Evolutionary conservation across 92 coral and sea anemone genomes (phyloP).

Genomic region (Montipora capitata): DNA sequence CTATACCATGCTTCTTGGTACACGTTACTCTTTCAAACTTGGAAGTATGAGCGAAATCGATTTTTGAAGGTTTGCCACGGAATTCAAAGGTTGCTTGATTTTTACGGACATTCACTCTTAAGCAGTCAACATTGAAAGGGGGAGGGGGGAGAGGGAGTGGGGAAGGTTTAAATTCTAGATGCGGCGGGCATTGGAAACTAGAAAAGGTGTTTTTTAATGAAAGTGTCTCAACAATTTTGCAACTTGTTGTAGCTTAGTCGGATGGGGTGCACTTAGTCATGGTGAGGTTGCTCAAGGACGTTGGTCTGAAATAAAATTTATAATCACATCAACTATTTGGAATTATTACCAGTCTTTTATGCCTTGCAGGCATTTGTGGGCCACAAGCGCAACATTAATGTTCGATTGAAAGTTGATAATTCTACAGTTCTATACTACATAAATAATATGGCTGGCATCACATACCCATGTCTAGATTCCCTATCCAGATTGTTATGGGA

Average conservation of each 20-base stretch:
- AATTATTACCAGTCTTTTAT: conserved; percentile 48
- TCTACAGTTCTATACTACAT: conserved; percentile 50
- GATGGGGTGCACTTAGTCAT: conserved; percentile 60
- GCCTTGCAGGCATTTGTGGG: conserved; percentile 33
- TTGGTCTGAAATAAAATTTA: conserved; percentile 40
- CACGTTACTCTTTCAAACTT: too few relatives aligned
- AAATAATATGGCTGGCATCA: conserved; percentile 59
- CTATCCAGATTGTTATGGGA: conserved; percentile 48
- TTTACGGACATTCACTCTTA: too few relatives aligned
- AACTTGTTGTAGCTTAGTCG: conserved; percentile 10
- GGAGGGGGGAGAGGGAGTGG: too few relatives aligned
- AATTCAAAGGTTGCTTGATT: too few relatives aligned
- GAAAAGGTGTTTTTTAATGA: too few relatives aligned
- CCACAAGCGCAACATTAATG: conserved; percentile 1
- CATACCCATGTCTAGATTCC: conserved; percentile 14
- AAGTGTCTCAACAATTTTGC: too few relatives aligned
- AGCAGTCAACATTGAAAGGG: too few relatives aligned
- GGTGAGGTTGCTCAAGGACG: conserved; percentile 21
- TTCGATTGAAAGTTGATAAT: conserved; percentile 25
- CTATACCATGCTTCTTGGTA: too few relatives aligned
- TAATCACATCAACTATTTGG: conserved; percentile 55
- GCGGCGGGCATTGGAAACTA: too few relatives aligned
- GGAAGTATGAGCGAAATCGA: too few relatives aligned
- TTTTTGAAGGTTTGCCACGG: too few relatives aligned
- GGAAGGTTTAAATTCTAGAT: too few relatives aligned